Percentiles rank a stretch among this genome's conserved stretches.
Conservation (phyloP, 1,140 invertebrate species). For the Aphaenogaster ashmeadi region DNA sequence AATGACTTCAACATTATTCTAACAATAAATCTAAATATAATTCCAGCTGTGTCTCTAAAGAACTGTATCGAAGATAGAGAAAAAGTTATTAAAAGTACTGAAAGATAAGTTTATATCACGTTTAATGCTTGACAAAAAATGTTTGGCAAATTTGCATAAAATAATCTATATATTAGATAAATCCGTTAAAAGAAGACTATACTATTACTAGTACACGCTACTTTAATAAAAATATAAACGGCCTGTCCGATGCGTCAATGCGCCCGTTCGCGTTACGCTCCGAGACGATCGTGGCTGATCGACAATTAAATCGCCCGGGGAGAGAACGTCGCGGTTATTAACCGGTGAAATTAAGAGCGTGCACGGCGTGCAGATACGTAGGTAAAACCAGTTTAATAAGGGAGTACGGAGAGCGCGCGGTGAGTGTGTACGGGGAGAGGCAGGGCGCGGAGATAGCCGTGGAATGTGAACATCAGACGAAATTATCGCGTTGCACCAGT, state of each 20-base stretch:
- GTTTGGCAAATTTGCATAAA: background rate
- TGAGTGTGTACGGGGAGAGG: background rate
- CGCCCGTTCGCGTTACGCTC: background rate
- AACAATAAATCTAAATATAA: background rate
- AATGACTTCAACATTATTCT: background rate
- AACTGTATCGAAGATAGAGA: background rate
- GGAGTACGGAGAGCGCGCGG: background rate
- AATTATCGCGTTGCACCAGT: slow-evolving; percentile 55
- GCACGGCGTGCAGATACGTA: slow-evolving; percentile 21
- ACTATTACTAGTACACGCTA: too few relatives aligned
- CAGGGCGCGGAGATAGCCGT: slow-evolving; percentile 27
- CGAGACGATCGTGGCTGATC: slow-evolving; percentile 9
- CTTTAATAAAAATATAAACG: slow-evolving; percentile 13
- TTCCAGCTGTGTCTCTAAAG: background rate
- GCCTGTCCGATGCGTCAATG: too few relatives aligned
- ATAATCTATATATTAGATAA: background rate
- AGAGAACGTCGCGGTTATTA: slow-evolving; percentile 28
- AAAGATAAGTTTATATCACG: slow-evolving; percentile 4
- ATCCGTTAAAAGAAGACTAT: background rate
- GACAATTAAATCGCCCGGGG: slow-evolving; percentile 30
- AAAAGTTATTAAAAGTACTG: background rate
- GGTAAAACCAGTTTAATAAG: slow-evolving; percentile 46
- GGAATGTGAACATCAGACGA: slow-evolving; percentile 59
- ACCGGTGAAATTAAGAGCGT: slow-evolving; percentile 47
- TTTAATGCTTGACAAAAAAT: background rate